phyloP scores from a whole-genome alignment of 2,888 invertebrate genomes.

The Sarcophaga variegata region DNA sequence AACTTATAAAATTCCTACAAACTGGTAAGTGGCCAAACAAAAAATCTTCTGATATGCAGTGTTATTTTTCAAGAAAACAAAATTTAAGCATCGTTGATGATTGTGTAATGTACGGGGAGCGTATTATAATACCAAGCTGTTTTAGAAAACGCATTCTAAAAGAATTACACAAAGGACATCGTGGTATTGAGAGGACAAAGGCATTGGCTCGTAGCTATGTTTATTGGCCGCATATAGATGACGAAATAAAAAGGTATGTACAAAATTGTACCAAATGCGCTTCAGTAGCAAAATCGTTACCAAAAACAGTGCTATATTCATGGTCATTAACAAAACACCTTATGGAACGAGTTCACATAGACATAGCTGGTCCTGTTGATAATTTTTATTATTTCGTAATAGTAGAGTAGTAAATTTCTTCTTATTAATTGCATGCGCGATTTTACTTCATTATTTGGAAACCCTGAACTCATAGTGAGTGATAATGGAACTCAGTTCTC shows the following conservation, averaged over 20 bases:
- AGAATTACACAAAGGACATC: conserved; percentile 11
- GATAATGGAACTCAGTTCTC: too few relatives aligned
- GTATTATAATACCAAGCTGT: conserved; percentile 2
- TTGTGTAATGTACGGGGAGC: background rate
- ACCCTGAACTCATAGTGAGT: conserved; percentile 3
- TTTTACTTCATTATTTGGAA: conserved; percentile 29
- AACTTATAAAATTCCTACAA: background rate
- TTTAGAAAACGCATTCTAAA: conserved; percentile 2
- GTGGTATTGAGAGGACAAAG: background rate
- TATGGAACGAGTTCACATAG: conserved; percentile 14
- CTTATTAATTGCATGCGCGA: conserved; percentile 7
- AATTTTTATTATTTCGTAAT: conserved; percentile 19
- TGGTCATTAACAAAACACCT: background rate
- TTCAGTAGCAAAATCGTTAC: conserved; percentile 20
- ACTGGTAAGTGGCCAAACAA: conserved; percentile 17
- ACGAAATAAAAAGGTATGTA: conserved; percentile 4
- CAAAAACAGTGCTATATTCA: conserved; percentile 3
- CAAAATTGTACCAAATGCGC: conserved; percentile 3
- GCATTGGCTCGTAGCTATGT: background rate
- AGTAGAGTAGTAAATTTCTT: conserved; percentile 1
- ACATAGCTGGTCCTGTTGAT: conserved; percentile 9
- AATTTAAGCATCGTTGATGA: conserved; percentile 8
- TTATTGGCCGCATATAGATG: conserved; percentile 15
- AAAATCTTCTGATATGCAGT: conserved; percentile 2
- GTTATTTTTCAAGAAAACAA: conserved; percentile 8